phyloP scores from a whole-genome alignment of 1,140 invertebrate genomes.

The Philopotamus ludificatus region DNA sequence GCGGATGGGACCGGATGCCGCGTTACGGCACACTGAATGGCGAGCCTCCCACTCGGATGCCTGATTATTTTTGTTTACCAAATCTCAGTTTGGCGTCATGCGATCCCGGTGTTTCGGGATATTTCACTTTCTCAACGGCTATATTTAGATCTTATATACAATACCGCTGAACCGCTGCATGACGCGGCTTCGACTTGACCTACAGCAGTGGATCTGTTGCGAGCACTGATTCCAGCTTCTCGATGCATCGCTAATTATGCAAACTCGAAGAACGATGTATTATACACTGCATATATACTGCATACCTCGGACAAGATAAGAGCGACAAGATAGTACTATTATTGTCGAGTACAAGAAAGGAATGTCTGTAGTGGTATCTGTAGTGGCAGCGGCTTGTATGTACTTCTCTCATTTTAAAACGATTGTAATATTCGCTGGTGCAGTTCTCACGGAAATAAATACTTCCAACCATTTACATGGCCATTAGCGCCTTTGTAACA shows the following conservation, averaged over 20 bases:
- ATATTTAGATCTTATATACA: conserved; percentile 24
- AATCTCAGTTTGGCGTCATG: conserved; percentile 29
- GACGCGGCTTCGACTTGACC: conserved; percentile 14
- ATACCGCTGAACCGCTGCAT: not conserved
- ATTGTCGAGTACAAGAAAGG: no score
- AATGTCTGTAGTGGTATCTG: no score
- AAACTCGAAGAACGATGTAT: no score
- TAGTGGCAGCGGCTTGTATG: no score
- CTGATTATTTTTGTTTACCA: conserved; percentile 40
- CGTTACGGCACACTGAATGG: conserved; percentile 15
- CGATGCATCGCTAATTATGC: not conserved
- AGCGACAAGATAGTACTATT: no score
- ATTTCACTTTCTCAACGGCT: conserved; percentile 34
- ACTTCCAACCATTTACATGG: no score
- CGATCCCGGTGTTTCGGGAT: conserved; percentile 22
- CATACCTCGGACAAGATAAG: no score
- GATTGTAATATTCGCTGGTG: no score
- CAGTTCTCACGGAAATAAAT: no score
- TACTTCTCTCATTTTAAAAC: no score
- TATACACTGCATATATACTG: no score
- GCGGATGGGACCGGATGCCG: conserved; percentile 13
- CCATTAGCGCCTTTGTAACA: no score
- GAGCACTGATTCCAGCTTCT: not conserved
- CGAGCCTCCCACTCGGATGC: conserved; percentile 31
- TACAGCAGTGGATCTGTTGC: not conserved